A percentile compares a stretch with the other conserved stretches of the same genome.
Evolutionary conservation across 2,797 vertebrate species (phyloP).

Genomic region (Cyprinodon diabolis): DNA sequence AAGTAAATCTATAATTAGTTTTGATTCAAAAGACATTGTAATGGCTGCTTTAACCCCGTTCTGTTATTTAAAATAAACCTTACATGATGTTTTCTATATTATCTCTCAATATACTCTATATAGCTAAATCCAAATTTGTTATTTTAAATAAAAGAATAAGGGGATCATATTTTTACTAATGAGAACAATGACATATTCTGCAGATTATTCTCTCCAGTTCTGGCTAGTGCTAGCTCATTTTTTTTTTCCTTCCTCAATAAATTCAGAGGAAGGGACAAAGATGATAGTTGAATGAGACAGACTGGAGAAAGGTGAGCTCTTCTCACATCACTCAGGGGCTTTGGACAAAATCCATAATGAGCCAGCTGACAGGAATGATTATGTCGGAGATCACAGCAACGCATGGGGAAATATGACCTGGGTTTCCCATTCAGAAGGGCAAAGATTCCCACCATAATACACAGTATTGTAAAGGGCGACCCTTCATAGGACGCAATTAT

Average conservation of each 20-base stretch:
- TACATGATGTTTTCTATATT: constrained; percentile 36
- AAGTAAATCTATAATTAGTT: constrained; percentile 43
- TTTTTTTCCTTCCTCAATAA: constrained; percentile 26
- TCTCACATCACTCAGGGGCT: constrained; percentile 90
- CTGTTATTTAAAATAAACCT: too few relatives aligned
- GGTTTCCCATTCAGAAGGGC: constrained; percentile 75
- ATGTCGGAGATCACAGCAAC: constrained; percentile 86
- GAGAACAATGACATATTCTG: constrained; percentile 57
- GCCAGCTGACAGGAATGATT: constrained; percentile 90
- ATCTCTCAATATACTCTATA: constrained; percentile 54
- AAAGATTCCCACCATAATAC: constrained; percentile 89
- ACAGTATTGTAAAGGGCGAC: constrained; percentile 82
- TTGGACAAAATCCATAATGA: constrained; percentile 92
- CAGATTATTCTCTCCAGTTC: constrained; percentile 50
- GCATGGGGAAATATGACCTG: constrained; percentile 87
- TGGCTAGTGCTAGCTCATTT: constrained; percentile 51
- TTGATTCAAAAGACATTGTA: constrained; percentile 41
- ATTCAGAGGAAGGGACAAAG: constrained; percentile 78
- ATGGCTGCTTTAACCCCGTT: neutral
- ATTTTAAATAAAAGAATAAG: constrained; percentile 44
- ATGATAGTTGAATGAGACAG: constrained; percentile 74
- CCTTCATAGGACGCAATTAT: constrained; percentile 82
- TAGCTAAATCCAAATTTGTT: constrained; percentile 71
- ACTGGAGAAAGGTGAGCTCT: constrained; percentile 76
- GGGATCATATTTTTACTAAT: constrained; percentile 60